phyloP scores from a whole-genome alignment of 2,888 invertebrate genomes.

The Liopterus haemorrhoidalis region DNA sequence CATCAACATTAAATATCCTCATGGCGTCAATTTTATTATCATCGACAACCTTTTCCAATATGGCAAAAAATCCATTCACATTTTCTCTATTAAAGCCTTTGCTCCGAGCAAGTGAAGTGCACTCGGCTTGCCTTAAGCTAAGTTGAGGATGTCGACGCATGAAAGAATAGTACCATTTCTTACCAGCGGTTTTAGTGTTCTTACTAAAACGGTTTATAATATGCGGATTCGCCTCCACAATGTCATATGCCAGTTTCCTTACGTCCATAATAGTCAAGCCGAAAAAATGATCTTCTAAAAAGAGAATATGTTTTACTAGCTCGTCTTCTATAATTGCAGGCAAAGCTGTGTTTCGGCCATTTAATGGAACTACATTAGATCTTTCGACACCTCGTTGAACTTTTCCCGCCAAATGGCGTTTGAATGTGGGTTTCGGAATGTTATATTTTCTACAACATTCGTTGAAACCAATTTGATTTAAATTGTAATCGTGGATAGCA shows the following conservation, averaged over 20 bases:
- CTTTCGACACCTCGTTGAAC: too few species aligned
- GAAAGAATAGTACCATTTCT: conserved; percentile 2
- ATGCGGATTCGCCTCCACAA: background rate
- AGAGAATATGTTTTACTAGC: background rate
- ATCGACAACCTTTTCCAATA: background rate
- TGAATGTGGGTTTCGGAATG: too few species aligned
- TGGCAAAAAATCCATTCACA: conserved; percentile 12
- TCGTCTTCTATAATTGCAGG: background rate
- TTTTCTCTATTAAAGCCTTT: conserved; percentile 24
- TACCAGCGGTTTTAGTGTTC: background rate
- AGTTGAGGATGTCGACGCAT: conserved; percentile 23
- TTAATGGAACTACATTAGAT: too few species aligned
- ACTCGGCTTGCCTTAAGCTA: conserved; percentile 26
- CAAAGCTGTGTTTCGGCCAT: too few species aligned
- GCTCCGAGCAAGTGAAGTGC: conserved; percentile 21
- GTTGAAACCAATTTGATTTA: too few species aligned
- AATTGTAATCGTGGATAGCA: too few species aligned
- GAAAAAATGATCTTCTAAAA: background rate
- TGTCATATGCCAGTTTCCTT: background rate
- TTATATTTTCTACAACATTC: too few species aligned
- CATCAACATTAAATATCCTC: conserved; percentile 7
- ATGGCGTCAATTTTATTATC: background rate
- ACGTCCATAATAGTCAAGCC: conserved; percentile 3
- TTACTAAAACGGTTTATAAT: background rate
- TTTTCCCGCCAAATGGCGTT: too few species aligned